phyloP scores from a whole-genome alignment of 2,888 invertebrate genomes.

The Dicyrtoma fusca region DNA sequence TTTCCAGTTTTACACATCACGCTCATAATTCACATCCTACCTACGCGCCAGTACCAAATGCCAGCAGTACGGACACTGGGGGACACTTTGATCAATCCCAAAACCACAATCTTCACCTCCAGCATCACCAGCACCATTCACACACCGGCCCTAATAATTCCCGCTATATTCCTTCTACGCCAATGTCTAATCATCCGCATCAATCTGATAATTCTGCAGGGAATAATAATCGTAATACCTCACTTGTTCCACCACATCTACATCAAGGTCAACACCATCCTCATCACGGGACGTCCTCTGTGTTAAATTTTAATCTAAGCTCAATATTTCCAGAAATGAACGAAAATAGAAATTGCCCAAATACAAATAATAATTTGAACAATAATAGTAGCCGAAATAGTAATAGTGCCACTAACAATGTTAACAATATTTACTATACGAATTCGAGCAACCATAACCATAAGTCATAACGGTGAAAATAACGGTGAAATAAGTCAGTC shows the following conservation, averaged over 20 bases:
- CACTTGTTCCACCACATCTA: neutral
- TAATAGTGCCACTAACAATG: neutral
- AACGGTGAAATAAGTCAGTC: no score
- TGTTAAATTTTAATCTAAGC: constrained; percentile 80
- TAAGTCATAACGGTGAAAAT: no score
- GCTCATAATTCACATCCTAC: neutral
- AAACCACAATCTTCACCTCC: no score
- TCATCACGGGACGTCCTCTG: constrained; percentile 50
- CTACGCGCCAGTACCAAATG: no score
- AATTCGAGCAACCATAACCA: neutral
- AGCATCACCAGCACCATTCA: no score
- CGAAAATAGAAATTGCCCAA: constrained; percentile 59
- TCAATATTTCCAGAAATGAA: constrained; percentile 85
- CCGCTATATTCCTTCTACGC: no score
- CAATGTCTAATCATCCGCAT: neutral
- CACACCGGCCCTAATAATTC: no score
- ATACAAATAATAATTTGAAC: neutral
- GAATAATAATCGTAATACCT: neutral
- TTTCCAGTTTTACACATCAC: neutral
- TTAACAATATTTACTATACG: neutral
- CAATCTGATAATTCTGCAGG: neutral
- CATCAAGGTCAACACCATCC: constrained; percentile 34
- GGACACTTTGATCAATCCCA: no score
- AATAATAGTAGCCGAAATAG: neutral
- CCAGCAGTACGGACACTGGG: no score